Base-by-base conservation (phyloP, 1,140 invertebrate genomes). In the Leptoteleia sp. region DNA sequence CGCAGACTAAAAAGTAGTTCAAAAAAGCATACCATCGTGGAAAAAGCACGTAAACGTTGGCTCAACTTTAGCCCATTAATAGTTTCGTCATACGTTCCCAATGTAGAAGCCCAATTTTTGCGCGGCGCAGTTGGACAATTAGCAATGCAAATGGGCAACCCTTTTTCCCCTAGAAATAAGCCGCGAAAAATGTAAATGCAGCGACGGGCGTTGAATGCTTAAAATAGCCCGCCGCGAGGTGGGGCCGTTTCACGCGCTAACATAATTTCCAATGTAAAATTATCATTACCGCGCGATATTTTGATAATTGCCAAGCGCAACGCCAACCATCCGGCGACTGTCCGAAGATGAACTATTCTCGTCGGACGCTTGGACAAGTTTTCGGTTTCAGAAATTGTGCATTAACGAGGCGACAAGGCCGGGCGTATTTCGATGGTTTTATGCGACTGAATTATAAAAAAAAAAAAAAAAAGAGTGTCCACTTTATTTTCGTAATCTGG, bases 271-370 rank as follows among this genome's bases (percentile, higher is more conserved):
- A 72, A 72, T 72, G 57, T 64, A 33, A 29, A 47, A 22, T 55
- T 22, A 48, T 29, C 15, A 54, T 62, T 72, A 55, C 38, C 43
- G 13, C 12, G 40, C 31, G 25, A n/a, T n/a, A 13, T 72, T 62
- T 64, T 55, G 42, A 72, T 72, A 72, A 72, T 64, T 72, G 68
- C 68, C 68, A 54, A 47, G 68, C 19, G 40, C 9, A 52, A 62
- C 62, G 50, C 35, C 47, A 27, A 15, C 16, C 43, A 27, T 13
- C 12, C 35, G 27, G 9, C 43, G 38, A 11, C 59, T 65, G 6
- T 54, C 27, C 38, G 1, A 35, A 42, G 62, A 65, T 17, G 27
- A 54, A 67, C 50, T 67, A 67, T 67, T 67, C 64, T 67, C 11
- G 64, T 43, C 40, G 37, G 6, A 16, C 9, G n/a, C 9, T 68